Conservation (phyloP, 1,140 invertebrate genomes). For the Eurosta solidaginis region DNA sequence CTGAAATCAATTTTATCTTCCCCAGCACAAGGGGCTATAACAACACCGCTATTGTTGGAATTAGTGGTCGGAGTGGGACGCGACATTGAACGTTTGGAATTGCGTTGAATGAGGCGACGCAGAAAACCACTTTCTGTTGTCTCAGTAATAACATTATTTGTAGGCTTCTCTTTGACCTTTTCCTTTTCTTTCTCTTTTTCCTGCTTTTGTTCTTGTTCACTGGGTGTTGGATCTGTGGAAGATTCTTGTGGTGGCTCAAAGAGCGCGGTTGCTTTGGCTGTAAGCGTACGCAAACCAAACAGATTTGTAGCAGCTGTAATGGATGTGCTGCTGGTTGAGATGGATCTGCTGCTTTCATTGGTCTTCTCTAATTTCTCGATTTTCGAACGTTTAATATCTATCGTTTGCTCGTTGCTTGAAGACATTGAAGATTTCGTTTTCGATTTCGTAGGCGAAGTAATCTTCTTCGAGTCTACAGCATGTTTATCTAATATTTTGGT, state of each 20-base stretch:
- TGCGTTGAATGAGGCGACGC: slow-evolving; percentile 67
- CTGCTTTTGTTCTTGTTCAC: neutral
- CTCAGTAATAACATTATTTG: neutral
- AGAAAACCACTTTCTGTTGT: slow-evolving; percentile 67
- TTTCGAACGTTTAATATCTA: slow-evolving; percentile 32
- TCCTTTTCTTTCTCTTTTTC: neutral
- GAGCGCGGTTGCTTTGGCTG: slow-evolving; percentile 30
- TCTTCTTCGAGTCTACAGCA: slow-evolving; percentile 14
- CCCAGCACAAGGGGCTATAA: neutral
- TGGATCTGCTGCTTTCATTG: neutral
- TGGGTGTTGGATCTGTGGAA: slow-evolving; percentile 35
- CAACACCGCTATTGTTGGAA: slow-evolving; percentile 34
- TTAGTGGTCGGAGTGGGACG: slow-evolving; percentile 62
- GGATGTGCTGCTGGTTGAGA: slow-evolving; percentile 8
- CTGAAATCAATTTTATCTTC: slow-evolving; percentile 57
- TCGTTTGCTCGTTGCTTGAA: slow-evolving; percentile 33
- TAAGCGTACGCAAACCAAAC: slow-evolving; percentile 33
- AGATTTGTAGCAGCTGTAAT: slow-evolving; percentile 1
- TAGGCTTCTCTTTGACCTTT: neutral
- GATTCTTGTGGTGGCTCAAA: slow-evolving; percentile 35
- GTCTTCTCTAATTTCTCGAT: slow-evolving; percentile 2
- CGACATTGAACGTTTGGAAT: slow-evolving; percentile 62
- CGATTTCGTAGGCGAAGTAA: slow-evolving; percentile 14
- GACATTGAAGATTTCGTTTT: slow-evolving; percentile 36
- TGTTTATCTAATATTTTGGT: slow-evolving; percentile 38